Evolutionary conservation across 1,140 invertebrate genomes (phyloP), one percentile per base, ranked within the genome.

Genomic region (Saccostrea echinata): DNA sequence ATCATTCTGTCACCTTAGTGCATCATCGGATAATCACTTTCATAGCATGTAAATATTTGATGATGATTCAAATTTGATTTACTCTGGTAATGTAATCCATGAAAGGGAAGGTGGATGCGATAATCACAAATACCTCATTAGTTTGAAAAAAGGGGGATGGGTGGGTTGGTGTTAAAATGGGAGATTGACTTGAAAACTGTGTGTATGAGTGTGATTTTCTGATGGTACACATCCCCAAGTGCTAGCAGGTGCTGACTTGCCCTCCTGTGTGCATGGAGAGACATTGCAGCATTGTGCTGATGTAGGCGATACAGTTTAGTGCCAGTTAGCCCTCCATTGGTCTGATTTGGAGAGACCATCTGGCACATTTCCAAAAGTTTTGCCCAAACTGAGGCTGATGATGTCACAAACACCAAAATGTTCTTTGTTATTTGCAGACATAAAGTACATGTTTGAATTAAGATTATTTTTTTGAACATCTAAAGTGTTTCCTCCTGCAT

Each of bases 281-380:
- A 90, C 86, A 90, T 86, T 84, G 88, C 87, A 86, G 88, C 86
- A 87, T 61, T 81, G 30, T 64, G 68, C 64, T 87, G 57, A 71
- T 82, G 61, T 71, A 84, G 84, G 87, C 61, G 53, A 24, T 21
- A 84, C 30, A 83, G 2, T 51, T 52, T 51, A 51, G 68, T 83
- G 91, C 91, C 91, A 91, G 90, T 91, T 89, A 81, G 91, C 91
- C 91, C 91, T 91, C 91, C 91, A 90, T 82, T 51, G 12, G 84
- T 76, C 71, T 13, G 9, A 12, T n/a, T 84, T 86, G 88, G 88
- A 89, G 88, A 89, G 88, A 89, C 88, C 2, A 16, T 83, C 81
- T 83, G 81, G 35, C 81, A 53, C 35, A 83, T 80, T 43, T 52
- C 43, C 11, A 30, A 52, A 18, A 83, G 24, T 21, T 33, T 76